Evolutionary conservation across 2,797 vertebrate species (phyloP), one percentile per base, ranked within the genome.

Genomic region (Lagocephalus sceleratus): DNA sequence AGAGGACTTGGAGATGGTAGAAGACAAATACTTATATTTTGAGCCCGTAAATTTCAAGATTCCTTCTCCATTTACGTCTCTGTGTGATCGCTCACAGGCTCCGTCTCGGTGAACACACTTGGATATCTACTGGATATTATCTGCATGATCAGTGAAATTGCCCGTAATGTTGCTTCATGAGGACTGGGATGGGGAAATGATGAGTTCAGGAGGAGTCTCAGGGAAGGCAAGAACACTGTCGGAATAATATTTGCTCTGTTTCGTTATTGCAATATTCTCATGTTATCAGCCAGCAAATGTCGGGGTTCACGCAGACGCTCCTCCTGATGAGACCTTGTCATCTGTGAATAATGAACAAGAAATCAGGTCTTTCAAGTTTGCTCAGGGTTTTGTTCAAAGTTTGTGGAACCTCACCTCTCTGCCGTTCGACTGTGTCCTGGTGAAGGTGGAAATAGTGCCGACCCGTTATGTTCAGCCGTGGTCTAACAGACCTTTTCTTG

Each of bases 1-100:
- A 56, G 60, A 69, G 51, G 42, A 50, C 21, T 54, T 44, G 17
- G 38, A 63, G 45, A 12, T 53, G 29, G 62, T 68, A 65, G 48
- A 54, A 47, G 20, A 51, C 20, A 49, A 43, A 22, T 35, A 43
- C 46, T 48, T 40, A 0, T 17, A 15, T 16, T 40, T 40, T 16
- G 6, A 40, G 29, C 2, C 29, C 16, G 14, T 16, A 14, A 8
- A 40, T n/a, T 17, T 15, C 5, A 40, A 17, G 39, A 17, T 6
- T 57, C 20, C 2, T 6, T 54, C 69, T 32, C 26, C 19, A 57
- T 66, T 17, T 62, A 9, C 22, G 22, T 1, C 19, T 19, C 2
- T 49, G 20, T 54, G 26, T 54, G 48, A 67, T 62, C 32, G 60
- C 25, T 53, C 20, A 46, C 16, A 43, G 52, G 38, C 19, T 40